Evolutionary conservation across 2,888 invertebrate species (phyloP).

Genomic region (Corbicula japonica): DNA sequence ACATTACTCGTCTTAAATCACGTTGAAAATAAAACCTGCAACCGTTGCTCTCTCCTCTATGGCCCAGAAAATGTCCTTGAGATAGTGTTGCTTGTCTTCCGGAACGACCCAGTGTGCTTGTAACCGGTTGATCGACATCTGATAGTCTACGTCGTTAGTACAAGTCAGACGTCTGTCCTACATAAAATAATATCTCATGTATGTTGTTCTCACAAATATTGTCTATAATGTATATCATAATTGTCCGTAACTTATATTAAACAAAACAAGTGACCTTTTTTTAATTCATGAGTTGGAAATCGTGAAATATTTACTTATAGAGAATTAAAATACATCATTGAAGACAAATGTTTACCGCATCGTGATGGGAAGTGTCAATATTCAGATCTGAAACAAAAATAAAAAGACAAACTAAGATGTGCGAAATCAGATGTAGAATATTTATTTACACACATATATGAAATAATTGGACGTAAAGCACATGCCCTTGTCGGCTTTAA

Average conservation of each 20-base stretch:
- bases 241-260: too few species aligned
- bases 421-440: too few species aligned
- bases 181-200: background rate
- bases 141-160: slow-evolving; percentile 30
- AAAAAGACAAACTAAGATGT: too few species aligned
- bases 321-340: background rate
- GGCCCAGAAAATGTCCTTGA: slow-evolving; percentile 6
- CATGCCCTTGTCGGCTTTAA: too few species aligned
- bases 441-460: too few species aligned
- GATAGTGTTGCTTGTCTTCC: background rate
- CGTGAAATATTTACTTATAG: background rate
- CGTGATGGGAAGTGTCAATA: too few species aligned
- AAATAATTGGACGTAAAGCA: too few species aligned
- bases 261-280: too few species aligned
- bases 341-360: background rate
- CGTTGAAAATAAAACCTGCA: slow-evolving; percentile 31
- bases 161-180: slow-evolving; percentile 6
- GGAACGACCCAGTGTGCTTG: slow-evolving; percentile 30
- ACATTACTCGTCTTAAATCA: too few species aligned
- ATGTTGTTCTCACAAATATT: too few species aligned
- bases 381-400: too few species aligned
- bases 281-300: background rate
- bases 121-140: slow-evolving; percentile 7
- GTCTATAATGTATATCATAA: too few species aligned
- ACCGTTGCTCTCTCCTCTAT: slow-evolving; percentile 44